Base-by-base conservation (phyloP, 2,113 vertebrate genomes). In the Alouatta palliata region DNA sequence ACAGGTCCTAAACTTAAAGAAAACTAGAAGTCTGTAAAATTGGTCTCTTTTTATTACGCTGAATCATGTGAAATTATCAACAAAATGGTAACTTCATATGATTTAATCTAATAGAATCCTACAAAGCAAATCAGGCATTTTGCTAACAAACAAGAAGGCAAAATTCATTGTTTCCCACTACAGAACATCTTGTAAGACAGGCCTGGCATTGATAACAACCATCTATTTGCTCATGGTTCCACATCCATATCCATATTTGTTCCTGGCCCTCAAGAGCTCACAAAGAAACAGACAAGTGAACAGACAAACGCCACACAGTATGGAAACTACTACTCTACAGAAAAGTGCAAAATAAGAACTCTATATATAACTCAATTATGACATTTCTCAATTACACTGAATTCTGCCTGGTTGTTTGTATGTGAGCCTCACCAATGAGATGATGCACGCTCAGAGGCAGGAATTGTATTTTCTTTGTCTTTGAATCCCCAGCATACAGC, bases 111-210 rank as follows among this genome's bases (percentile, higher is more conserved):
- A 91, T 0, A 91, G 58, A 91, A 95, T 56, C 61, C 89, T 83
- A 79, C 73, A 89, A 95, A 91, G 35, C 17, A 91, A 90, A 94
- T 37, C 2, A 10, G 27, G 32, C n/a, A 92, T 71, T 94, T 71
- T 85, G 25, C 43, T 95, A 73, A 89, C n/a, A 14, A 92, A 76
- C 71, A 90, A 88, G 75, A 90, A 95, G 17, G 19, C 40, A 88
- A 95, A 97, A 86, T 79, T n/a, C 35, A 92, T 30, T 56, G 25
- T 81, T 95, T 79, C 61, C 77, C 23, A 97, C 56, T 52, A 35
- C 5, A 23, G 37, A 79, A 83, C 30, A 56, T 19, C 35, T 81
- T 86, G 32, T 19, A 83, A 96, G 49, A 82, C 52, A 87, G 27
- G 75, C 32, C 58, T 94, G 54, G 61, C 52, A 64, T 1, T 84